These are phyloP conservation scores for Cotesia chilonis DNA, from an alignment of 1,140 invertebrate species.

Conservation along the genomic window DNA sequence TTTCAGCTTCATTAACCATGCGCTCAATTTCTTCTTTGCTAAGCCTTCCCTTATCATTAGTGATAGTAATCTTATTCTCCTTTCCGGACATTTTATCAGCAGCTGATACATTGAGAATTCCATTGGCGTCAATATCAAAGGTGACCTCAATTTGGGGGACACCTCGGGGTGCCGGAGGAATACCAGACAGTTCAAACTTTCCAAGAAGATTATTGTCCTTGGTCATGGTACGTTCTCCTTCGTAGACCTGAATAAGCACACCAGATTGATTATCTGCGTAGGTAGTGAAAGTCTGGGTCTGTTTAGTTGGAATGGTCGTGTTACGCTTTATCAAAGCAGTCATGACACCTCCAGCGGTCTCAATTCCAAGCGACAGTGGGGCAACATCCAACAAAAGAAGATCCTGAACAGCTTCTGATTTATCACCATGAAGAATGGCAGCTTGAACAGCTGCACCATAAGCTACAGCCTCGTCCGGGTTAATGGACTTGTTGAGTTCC, in stretches of 20 bases:
- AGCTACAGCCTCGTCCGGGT: conserved; percentile 77
- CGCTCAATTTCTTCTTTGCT: conserved; percentile 90
- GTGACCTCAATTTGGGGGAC: conserved; percentile 71
- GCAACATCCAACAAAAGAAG: conserved; percentile 67
- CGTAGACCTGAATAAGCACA: conserved; percentile 72
- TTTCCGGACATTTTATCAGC: conserved; percentile 77
- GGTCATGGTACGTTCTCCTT: conserved; percentile 49
- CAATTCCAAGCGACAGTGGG: conserved; percentile 67
- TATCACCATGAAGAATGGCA: conserved; percentile 53
- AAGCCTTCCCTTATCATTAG: conserved; percentile 91
- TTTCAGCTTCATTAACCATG: conserved; percentile 84
- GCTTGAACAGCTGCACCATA: conserved; percentile 69
- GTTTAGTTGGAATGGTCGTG: conserved; percentile 67
- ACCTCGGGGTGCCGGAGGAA: conserved; percentile 74
- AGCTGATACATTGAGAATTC: conserved; percentile 79
- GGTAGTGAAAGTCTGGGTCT: conserved; percentile 66
- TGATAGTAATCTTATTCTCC: conserved; percentile 82
- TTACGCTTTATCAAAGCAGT: conserved; percentile 56
- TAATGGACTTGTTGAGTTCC: conserved; percentile 41
- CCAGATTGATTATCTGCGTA: conserved; percentile 74
- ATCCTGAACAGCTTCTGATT: conserved; percentile 63
- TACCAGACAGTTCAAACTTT: conserved; percentile 78
- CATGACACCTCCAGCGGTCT: conserved; percentile 37
- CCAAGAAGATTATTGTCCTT: conserved; percentile 80
- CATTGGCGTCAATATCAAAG: conserved; percentile 67